Conservation (phyloP, 2,113 vertebrate species). For the Ptilonorhynchus violaceus region DNA sequence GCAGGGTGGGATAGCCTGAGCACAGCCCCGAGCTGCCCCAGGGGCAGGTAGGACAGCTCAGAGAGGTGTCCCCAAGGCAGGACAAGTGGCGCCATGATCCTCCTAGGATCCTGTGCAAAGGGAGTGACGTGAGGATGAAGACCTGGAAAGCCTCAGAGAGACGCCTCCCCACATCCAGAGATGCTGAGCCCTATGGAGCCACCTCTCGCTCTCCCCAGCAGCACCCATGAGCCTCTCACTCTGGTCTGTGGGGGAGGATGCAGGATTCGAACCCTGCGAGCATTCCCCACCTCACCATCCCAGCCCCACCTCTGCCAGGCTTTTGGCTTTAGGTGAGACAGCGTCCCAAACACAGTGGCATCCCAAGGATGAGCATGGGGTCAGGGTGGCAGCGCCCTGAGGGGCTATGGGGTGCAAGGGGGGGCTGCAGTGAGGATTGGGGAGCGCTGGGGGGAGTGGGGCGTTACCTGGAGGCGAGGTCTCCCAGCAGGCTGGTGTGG, state of each 20-base stretch:
- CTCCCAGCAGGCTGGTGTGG: constrained; percentile 83
- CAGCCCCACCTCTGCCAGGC: background rate
- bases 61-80: background rate
- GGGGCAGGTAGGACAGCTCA: background rate
- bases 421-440: background rate
- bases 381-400: background rate
- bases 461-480: constrained; percentile 91
- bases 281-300: background rate
- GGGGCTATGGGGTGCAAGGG: background rate
- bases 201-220: background rate
- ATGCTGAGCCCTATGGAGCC: background rate
- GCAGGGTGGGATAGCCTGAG: background rate
- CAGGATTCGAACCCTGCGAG: background rate
- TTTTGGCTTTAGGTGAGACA: background rate
- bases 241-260: background rate
- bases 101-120: accelerated
- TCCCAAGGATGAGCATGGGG: background rate
- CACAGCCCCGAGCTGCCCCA: background rate
- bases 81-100: accelerated
- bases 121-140: background rate
- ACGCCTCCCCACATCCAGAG: background rate
- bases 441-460: background rate
- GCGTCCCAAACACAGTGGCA: background rate
- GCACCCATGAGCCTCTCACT: background rate
- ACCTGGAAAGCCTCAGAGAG: background rate